A percentile compares a stretch with the other conserved stretches of the same genome.
phyloP scores from a whole-genome alignment of 2,888 invertebrate genomes.

The Boloria euphrosyne region DNA sequence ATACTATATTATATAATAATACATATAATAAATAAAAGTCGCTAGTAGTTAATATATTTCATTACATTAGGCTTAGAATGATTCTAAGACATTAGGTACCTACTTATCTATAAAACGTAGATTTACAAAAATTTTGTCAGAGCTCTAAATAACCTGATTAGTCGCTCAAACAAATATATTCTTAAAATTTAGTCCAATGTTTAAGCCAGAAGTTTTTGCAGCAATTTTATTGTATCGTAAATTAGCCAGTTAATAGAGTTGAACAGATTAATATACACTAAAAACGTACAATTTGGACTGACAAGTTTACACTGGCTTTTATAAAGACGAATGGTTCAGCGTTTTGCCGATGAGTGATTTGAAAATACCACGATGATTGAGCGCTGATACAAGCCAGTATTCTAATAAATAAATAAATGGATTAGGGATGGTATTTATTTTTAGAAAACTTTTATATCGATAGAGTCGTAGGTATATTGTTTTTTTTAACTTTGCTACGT shows the following conservation, averaged over 20 bases:
- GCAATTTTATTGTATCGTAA: constrained; percentile 66
- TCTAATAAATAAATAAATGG: constrained; percentile 72
- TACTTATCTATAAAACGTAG: too few relatives aligned
- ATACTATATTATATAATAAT: too few relatives aligned
- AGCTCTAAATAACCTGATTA: constrained; percentile 11
- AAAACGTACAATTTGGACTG: constrained; percentile 69
- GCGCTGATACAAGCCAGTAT: constrained; percentile 74
- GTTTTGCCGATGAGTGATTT: constrained; percentile 63
- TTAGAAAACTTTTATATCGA: constrained; percentile 35
- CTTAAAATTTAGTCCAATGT: constrained; percentile 19
- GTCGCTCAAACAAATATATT: constrained; percentile 7
- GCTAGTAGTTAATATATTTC: too few relatives aligned
- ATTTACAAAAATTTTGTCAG: background rate
- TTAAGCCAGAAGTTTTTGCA: constrained; percentile 29
- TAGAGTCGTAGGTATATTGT: background rate
- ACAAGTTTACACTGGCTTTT: constrained; percentile 68
- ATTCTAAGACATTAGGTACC: too few relatives aligned
- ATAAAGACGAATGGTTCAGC: constrained; percentile 77
- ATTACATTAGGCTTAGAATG: too few relatives aligned
- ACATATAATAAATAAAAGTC: too few relatives aligned
- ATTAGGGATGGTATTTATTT: constrained; percentile 48
- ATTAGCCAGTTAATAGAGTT: constrained; percentile 61
- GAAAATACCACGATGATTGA: constrained; percentile 76
- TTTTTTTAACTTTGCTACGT: background rate
- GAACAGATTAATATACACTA: constrained; percentile 73